Evolutionary conservation across 1,140 invertebrate species (phyloP).

Genomic region (Holcopasites calliopsidis): DNA sequence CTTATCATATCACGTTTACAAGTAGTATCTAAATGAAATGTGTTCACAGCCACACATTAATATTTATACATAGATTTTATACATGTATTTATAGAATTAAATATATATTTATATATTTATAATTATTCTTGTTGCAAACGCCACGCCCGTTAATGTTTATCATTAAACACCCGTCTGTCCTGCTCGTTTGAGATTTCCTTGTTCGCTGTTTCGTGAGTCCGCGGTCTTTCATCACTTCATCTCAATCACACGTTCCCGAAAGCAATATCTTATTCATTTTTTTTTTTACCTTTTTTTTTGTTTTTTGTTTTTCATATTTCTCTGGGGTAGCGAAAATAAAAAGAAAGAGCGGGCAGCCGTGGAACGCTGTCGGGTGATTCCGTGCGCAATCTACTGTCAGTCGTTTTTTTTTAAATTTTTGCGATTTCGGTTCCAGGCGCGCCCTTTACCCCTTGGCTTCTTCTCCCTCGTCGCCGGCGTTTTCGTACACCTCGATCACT

Average conservation of each 20-base stretch:
- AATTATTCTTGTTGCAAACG: conserved; percentile 49
- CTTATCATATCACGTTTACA: conserved; percentile 59
- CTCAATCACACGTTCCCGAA: conserved; percentile 3
- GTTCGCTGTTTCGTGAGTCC: neutral
- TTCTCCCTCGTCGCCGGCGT: neutral
- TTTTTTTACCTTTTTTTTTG: conserved; percentile 52
- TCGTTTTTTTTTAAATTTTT: neutral
- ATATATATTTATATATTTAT: conserved; percentile 54
- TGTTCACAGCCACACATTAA: conserved; percentile 79
- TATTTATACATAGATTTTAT: conserved; percentile 70
- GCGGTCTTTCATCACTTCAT: conserved; percentile 19
- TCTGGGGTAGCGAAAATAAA: conserved; percentile 41
- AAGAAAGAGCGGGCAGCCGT: conserved; percentile 38
- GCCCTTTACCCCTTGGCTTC: neutral
- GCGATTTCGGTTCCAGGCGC: neutral
- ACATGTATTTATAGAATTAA: conserved; percentile 56
- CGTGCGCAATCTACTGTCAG: neutral
- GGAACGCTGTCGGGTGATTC: conserved; percentile 29
- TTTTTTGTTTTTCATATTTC: neutral
- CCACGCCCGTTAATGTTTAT: conserved; percentile 41
- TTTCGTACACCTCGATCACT: neutral
- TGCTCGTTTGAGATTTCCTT: conserved; percentile 1
- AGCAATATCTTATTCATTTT: neutral
- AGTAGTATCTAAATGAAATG: conserved; percentile 76
- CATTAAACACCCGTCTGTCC: neutral